Evolutionary conservation across 1,140 invertebrate species (phyloP).

Genomic region (Panulirus ornatus): DNA sequence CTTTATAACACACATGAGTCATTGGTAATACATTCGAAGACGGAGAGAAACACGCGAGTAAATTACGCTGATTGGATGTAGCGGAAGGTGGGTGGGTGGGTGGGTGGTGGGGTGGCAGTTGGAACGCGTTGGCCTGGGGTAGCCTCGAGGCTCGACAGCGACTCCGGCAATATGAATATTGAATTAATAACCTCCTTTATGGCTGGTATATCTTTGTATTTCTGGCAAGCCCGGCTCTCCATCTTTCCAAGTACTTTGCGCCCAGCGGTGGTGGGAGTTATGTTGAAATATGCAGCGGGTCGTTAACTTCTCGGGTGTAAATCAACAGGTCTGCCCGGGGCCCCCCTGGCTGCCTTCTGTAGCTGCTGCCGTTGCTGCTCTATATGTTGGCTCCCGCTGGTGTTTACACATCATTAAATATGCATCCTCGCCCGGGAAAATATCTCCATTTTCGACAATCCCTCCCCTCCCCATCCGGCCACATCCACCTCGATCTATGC

Average conservation of each 20-base stretch:
- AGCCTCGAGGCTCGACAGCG: too few relatives aligned
- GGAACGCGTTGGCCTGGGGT: too few relatives aligned
- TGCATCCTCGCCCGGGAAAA: slow-evolving; percentile 66
- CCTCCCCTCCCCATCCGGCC: too few relatives aligned
- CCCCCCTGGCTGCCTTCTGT: neutral
- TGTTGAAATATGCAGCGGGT: slow-evolving; percentile 65
- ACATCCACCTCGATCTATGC: neutral
- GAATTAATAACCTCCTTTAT: slow-evolving; percentile 41
- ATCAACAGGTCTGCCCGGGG: slow-evolving; percentile 54
- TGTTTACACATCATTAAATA: slow-evolving; percentile 71
- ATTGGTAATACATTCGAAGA: too few relatives aligned
- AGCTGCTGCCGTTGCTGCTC: neutral
- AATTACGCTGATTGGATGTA: too few relatives aligned
- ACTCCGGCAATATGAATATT: slow-evolving; percentile 42
- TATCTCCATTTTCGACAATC: slow-evolving; percentile 27
- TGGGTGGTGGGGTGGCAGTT: too few relatives aligned
- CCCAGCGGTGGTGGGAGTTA: slow-evolving; percentile 32
- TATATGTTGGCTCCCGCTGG: slow-evolving; percentile 34
- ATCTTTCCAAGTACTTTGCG: slow-evolving; percentile 63
- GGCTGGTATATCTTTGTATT: slow-evolving; percentile 45
- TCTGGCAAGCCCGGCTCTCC: slow-evolving; percentile 36
- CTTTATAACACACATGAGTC: too few relatives aligned
- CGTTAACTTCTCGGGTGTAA: slow-evolving; percentile 58
- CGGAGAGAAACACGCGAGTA: too few relatives aligned
- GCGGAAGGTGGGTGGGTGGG: neutral